Evolutionary conservation across 2,113 vertebrate species (phyloP).

Genomic region (Mormyrus iriodes): DNA sequence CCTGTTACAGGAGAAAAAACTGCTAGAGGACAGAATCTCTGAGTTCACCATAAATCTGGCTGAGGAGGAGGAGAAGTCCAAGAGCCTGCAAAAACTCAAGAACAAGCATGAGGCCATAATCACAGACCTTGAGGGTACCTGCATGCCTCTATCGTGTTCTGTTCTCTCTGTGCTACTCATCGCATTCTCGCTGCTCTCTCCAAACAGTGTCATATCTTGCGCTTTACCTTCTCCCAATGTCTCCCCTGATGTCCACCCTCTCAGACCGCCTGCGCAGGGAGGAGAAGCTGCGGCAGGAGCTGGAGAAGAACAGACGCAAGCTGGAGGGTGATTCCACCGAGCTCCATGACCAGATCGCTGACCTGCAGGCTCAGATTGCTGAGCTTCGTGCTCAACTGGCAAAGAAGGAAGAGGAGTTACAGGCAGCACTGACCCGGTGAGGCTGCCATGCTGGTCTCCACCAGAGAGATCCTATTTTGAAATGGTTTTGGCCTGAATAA

Average conservation of each 20-base stretch:
- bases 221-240: background rate
- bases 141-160: background rate
- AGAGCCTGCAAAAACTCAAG: slow-evolving; percentile 95
- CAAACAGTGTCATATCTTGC: background rate
- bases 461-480: background rate
- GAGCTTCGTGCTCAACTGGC: slow-evolving; percentile 91
- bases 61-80: slow-evolving; percentile 97
- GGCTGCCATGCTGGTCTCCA: slow-evolving; percentile 5
- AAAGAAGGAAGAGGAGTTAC: slow-evolving; percentile 96
- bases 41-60: slow-evolving; percentile 92
- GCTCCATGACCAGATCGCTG: slow-evolving; percentile 84
- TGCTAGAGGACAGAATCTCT: slow-evolving; percentile 85
- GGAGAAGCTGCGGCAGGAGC: slow-evolving; percentile 88
- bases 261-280: slow-evolving; percentile 87
- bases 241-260: background rate
- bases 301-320: slow-evolving; percentile 95
- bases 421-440: slow-evolving; percentile 86
- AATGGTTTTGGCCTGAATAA: background rate
- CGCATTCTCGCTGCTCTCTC: background rate
- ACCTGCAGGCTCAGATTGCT: slow-evolving; percentile 93
- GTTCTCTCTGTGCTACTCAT: background rate
- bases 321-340: slow-evolving; percentile 90
- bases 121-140: slow-evolving; percentile 88
- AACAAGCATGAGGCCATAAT: slow-evolving; percentile 98
- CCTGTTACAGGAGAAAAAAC: slow-evolving; percentile 82